phyloP scores from a whole-genome alignment of 2,888 invertebrate genomes.

The Molorchus minor region DNA sequence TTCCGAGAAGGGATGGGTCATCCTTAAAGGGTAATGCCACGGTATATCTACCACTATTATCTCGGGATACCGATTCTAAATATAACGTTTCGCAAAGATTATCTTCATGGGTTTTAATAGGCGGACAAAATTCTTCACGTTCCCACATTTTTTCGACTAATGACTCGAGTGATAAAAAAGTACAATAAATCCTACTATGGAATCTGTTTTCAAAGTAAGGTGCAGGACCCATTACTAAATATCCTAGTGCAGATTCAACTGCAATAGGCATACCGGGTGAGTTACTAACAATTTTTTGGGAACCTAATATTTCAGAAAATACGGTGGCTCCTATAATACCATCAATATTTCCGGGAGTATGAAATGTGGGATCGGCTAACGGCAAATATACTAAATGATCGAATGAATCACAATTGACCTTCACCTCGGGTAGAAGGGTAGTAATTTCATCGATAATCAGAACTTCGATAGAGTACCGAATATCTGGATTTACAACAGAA shows the following conservation, averaged over 20 bases:
- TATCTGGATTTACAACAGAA: too few relatives aligned
- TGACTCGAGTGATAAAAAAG: not conserved
- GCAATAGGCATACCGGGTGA: not conserved
- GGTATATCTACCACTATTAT: too few relatives aligned
- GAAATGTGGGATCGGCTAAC: not conserved
- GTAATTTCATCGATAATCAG: too few relatives aligned
- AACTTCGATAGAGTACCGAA: too few relatives aligned
- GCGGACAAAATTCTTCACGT: not conserved
- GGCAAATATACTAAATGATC: not conserved
- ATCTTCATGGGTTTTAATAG: slow-evolving; percentile 3
- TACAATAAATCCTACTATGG: not conserved
- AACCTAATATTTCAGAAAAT: not conserved
- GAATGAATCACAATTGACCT: not conserved
- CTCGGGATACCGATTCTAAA: not conserved
- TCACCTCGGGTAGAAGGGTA: not conserved
- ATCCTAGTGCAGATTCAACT: not conserved
- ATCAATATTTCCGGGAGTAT: not conserved
- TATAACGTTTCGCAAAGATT: not conserved
- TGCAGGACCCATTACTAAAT: not conserved
- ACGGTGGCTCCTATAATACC: not conserved
- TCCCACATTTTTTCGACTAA: too few relatives aligned
- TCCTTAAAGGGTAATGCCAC: too few relatives aligned
- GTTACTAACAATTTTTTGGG: not conserved
- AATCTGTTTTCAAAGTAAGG: not conserved
- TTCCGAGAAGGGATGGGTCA: too few relatives aligned